Evolutionary conservation across 2,888 invertebrate species (phyloP), one percentile per base, ranked within the genome.

Genomic region (Unio pictorum): DNA sequence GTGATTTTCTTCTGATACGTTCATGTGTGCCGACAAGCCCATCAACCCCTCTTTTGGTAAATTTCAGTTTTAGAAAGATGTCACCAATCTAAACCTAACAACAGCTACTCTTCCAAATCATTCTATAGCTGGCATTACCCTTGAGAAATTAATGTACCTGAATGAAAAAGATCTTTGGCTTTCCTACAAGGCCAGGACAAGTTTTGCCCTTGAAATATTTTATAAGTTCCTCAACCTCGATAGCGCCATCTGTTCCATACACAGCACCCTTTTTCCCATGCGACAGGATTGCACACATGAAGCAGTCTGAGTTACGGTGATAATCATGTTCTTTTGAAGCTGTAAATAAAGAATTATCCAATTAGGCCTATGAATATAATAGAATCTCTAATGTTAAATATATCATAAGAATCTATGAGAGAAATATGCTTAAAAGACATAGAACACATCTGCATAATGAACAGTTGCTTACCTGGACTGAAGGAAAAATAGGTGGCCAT

Each of bases 221-320:
- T 91, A 93, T 93, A 5, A 95, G 83, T n/a, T 91, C 92, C 61
- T 97, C 96, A 62, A 96, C 93, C 86, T 95, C 95, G 88, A 97
- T 95, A 75, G 94, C 93, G 20, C 93, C 93, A 89, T 98, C 96
- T 87, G 93, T 94, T 56, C 96, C 96, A 90, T 95, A 97, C 67
- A 98, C 91, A 86, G 95, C 93, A 5, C 96, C 96, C 81, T 94
- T 91, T 88, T 97, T 97, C 55, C 98, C 98, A 87, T 98, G 98
- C 68, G 95, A 94, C 76, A 98, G 91, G 63, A 98, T 95, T 61
- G 95, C 94, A 83, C 97, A 92, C 0, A 95, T 90, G 78, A 98
- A 91, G 86, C 97, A 97, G 89, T 98, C 98, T 81, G 93, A 92
- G 55, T 96, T 92, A 0, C 93, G 92, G 90, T 97, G 96, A 90